phyloP scores from a whole-genome alignment of 2,113 vertebrate species.

The Macaca nemestrina region DNA sequence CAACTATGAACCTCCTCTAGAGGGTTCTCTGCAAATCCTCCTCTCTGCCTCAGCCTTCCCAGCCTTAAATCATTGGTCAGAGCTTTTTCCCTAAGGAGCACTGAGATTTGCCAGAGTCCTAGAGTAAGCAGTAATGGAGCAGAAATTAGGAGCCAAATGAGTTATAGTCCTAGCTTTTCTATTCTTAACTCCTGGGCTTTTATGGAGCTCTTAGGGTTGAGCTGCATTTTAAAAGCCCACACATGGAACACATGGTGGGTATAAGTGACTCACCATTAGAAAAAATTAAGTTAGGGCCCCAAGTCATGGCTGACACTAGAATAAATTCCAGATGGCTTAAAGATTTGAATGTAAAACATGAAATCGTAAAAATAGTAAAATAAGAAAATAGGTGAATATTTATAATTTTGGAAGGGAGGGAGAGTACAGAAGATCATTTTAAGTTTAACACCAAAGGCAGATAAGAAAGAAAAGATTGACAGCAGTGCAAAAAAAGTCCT shows the following conservation, averaged over 20 bases:
- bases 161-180: slow-evolving; percentile 47
- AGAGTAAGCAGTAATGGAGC: neutral
- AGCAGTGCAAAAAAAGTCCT: neutral
- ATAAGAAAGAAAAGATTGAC: slow-evolving; percentile 39
- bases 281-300: slow-evolving; percentile 35
- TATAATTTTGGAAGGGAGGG: slow-evolving; percentile 28
- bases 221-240: slow-evolving; percentile 54
- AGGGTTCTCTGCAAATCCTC: slow-evolving; percentile 9
- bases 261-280: slow-evolving; percentile 30
- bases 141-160: slow-evolving; percentile 56
- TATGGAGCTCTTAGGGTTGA: slow-evolving; percentile 41
- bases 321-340: slow-evolving; percentile 70
- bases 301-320: slow-evolving; percentile 51
- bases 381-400: slow-evolving; percentile 47
- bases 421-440: neutral
- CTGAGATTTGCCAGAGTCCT: neutral
- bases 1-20: neutral
- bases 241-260: slow-evolving; percentile 42
- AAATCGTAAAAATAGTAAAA: slow-evolving; percentile 56
- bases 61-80: neutral
- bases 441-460: slow-evolving; percentile 48
- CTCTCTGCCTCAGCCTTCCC: neutral
- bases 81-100: slow-evolving; percentile 38
- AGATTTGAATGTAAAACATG: slow-evolving; percentile 52
- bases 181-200: slow-evolving; percentile 59